Percentiles rank a stretch among this genome's conserved stretches.
These are phyloP conservation scores for Pteromalus puparum DNA, from an alignment of 1,140 invertebrate genomes.

Conservation along the genomic window DNA sequence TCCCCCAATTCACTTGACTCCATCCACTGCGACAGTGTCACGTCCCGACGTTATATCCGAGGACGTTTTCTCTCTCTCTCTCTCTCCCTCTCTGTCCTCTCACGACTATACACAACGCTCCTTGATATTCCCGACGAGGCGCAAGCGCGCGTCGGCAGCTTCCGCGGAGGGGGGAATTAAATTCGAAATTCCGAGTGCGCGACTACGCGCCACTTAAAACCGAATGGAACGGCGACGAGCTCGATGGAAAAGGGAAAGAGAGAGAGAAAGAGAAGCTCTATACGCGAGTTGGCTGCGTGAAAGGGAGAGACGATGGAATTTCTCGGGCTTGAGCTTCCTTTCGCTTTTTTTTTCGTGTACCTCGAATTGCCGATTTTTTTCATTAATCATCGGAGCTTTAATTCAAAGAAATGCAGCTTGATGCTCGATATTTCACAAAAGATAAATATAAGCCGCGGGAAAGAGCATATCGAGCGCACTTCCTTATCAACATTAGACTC, in stretches of 20 bases:
- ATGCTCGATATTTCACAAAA: no score
- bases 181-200: constrained; percentile 25
- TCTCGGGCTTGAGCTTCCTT: neutral
- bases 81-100: neutral
- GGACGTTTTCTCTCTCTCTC: constrained; percentile 3
- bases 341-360: neutral
- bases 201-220: neutral
- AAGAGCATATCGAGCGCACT: no score
- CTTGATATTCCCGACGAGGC: constrained; percentile 29
- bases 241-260: neutral
- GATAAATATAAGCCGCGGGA: no score
- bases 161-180: constrained; percentile 13
- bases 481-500: no score
- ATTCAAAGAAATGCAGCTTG: no score
- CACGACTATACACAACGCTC: neutral
- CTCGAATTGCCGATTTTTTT: no score
- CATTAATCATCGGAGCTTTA: no score
- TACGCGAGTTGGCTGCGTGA: neutral
- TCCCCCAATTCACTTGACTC: neutral
- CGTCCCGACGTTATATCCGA: neutral
- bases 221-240: neutral
- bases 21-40: neutral
- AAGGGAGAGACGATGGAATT: constrained; percentile 11
- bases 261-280: no score
- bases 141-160: neutral